Percentiles rank a stretch among this genome's conserved stretches.
Evolutionary conservation across 2,797 vertebrate genomes (phyloP).

Genomic region (Chrosomus eos): DNA sequence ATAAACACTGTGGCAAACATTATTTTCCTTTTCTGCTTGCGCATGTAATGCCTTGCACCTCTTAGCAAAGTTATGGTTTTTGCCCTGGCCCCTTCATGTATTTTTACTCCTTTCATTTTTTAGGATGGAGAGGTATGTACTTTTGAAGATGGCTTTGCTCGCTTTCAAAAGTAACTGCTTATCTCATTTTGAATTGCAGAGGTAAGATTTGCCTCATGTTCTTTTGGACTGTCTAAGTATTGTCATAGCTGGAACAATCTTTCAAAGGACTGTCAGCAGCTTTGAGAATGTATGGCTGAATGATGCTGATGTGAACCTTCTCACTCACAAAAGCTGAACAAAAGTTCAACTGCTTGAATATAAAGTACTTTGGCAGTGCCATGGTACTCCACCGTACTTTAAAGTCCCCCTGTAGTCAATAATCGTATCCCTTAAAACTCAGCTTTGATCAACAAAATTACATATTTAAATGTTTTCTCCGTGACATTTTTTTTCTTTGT

Average conservation of each 20-base stretch:
- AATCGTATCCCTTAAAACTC: too few relatives aligned
- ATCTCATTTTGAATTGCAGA: constrained; percentile 55
- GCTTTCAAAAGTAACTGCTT: constrained; percentile 60
- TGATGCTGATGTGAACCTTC: constrained; percentile 3
- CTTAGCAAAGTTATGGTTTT: constrained; percentile 3
- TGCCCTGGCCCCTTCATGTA: constrained; percentile 42
- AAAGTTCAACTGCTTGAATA: not conserved
- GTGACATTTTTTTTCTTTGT: too few relatives aligned
- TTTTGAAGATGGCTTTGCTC: constrained; percentile 61
- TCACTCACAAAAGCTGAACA: constrained; percentile 13
- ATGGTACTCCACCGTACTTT: not conserved
- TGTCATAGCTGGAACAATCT: constrained; percentile 9
- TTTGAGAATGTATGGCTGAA: constrained; percentile 31
- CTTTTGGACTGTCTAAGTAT: constrained; percentile 24
- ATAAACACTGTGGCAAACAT: constrained; percentile 27
- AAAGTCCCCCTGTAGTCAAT: not conserved
- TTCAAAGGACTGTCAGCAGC: constrained; percentile 5
- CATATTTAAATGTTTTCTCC: too few relatives aligned
- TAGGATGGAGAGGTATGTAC: constrained; percentile 88
- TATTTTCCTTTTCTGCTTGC: not conserved
- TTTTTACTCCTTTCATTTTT: constrained; percentile 70
- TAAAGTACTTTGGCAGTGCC: not conserved
- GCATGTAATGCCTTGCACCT: constrained; percentile 18
- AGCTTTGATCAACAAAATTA: too few relatives aligned
- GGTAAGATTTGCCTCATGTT: constrained; percentile 60